Evolutionary conservation across 1,140 invertebrate genomes (phyloP).

Genomic region (Drosophila obscura): DNA sequence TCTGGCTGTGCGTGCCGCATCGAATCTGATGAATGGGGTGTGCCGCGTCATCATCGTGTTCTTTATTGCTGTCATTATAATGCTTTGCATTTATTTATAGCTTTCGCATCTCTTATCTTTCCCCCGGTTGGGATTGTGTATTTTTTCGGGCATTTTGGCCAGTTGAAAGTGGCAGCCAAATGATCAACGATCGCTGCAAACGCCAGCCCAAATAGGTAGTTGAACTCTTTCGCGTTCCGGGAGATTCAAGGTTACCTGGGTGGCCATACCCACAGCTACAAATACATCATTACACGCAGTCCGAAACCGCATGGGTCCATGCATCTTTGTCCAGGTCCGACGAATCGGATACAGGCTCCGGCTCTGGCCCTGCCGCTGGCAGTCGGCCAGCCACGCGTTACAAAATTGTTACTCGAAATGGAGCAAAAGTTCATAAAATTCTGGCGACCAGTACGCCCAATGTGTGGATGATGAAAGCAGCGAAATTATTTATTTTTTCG

Average conservation of each 20-base stretch:
- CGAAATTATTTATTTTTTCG: slow-evolving; percentile 28
- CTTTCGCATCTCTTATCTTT: slow-evolving; percentile 39
- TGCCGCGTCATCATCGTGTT: slow-evolving; percentile 70
- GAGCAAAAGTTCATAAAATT: slow-evolving; percentile 75
- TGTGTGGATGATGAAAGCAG: slow-evolving; percentile 16
- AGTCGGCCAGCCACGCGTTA: slow-evolving; percentile 50
- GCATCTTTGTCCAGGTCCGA: neutral
- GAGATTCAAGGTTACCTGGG: slow-evolving; percentile 64
- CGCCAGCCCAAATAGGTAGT: slow-evolving; percentile 42
- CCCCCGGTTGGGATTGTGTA: slow-evolving; percentile 23
- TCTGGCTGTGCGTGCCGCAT: slow-evolving; percentile 55
- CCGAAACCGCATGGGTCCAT: slow-evolving; percentile 19
- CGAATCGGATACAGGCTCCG: no score
- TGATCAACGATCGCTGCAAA: slow-evolving; percentile 47
- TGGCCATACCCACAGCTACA: neutral
- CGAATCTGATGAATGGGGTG: slow-evolving; percentile 79
- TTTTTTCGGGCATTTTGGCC: slow-evolving; percentile 36
- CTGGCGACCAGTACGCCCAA: slow-evolving; percentile 30
- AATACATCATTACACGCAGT: slow-evolving; percentile 38
- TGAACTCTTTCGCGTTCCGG: slow-evolving; percentile 55
- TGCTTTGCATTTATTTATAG: slow-evolving; percentile 74
- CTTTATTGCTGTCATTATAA: slow-evolving; percentile 82
- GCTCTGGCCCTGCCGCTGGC: slow-evolving; percentile 36
- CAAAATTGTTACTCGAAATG: slow-evolving; percentile 63
- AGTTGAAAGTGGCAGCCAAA: slow-evolving; percentile 23